Conservation (phyloP, 2,113 vertebrate species). For the Tyto alba region DNA sequence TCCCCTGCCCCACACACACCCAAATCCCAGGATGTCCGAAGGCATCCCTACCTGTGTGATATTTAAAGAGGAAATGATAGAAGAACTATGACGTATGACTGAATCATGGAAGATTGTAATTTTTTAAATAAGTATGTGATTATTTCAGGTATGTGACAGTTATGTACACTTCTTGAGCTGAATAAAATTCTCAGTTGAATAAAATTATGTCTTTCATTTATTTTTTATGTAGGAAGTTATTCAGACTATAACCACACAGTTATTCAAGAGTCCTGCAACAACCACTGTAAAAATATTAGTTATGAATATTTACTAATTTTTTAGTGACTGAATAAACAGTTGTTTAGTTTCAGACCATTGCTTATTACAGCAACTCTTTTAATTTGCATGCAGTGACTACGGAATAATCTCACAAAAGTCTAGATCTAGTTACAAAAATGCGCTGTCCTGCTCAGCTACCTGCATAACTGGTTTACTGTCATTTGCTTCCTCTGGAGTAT, state of each 20-base stretch:
- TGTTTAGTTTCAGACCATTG: neutral
- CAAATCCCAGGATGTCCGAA: neutral
- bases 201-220: neutral
- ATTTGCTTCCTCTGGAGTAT: rapidly evolving
- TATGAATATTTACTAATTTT: neutral
- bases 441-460: neutral
- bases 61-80: neutral
- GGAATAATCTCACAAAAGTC: neutral
- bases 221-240: neutral
- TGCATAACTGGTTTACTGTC: neutral
- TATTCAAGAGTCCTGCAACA: neutral
- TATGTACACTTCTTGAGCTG: neutral
- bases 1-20: rapidly evolving
- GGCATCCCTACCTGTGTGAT: neutral
- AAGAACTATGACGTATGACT: neutral
- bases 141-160: neutral
- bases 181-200: neutral
- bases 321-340: neutral
- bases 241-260: neutral
- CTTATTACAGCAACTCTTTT: neutral
- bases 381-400: neutral
- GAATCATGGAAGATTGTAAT: rapidly evolving
- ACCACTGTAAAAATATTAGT: neutral
- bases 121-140: neutral
- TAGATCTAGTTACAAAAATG: neutral